Conservation (phyloP, 2,888 invertebrate species). For the Protodeltote pygarga region DNA sequence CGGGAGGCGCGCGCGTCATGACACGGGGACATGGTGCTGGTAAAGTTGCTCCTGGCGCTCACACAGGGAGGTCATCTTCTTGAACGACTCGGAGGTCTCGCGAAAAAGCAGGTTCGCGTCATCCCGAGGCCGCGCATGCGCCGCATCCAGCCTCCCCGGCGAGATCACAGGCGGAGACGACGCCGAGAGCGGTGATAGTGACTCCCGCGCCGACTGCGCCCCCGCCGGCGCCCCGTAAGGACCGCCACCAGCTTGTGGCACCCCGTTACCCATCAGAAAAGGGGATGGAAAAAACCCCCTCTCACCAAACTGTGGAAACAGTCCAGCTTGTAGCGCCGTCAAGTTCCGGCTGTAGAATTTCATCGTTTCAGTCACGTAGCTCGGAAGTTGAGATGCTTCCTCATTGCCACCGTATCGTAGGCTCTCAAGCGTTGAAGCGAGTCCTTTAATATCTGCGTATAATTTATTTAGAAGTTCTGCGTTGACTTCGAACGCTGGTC, state of each 20-base stretch:
- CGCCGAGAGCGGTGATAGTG: constrained; percentile 81
- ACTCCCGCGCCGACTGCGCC: constrained; percentile 77
- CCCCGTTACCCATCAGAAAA: constrained; percentile 78
- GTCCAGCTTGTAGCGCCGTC: constrained; percentile 76
- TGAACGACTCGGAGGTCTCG: constrained; percentile 82
- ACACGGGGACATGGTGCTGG: constrained; percentile 86
- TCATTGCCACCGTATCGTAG: constrained; percentile 85
- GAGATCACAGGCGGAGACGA: constrained; percentile 83
- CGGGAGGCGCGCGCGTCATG: constrained; percentile 78
- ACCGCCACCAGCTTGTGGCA: constrained; percentile 68
- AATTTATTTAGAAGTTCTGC: constrained; percentile 94
- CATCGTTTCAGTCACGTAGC: constrained; percentile 83
- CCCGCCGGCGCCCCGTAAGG: constrained; percentile 77
- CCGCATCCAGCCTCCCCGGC: constrained; percentile 79
- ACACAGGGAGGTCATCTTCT: constrained; percentile 85
- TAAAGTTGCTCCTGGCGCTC: constrained; percentile 85
- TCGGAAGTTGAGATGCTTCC: constrained; percentile 76
- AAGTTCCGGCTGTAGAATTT: constrained; percentile 83
- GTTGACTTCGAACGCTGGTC: constrained; percentile 89
- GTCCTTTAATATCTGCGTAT: constrained; percentile 91
- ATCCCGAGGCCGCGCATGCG: constrained; percentile 76
- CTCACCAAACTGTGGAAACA: constrained; percentile 78
- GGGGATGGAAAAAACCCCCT: constrained; percentile 79
- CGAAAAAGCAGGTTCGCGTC: constrained; percentile 85
- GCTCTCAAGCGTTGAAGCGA: constrained; percentile 88